Conservation (phyloP, 2,888 invertebrate genomes). For the Xestobium rufovillosum region DNA sequence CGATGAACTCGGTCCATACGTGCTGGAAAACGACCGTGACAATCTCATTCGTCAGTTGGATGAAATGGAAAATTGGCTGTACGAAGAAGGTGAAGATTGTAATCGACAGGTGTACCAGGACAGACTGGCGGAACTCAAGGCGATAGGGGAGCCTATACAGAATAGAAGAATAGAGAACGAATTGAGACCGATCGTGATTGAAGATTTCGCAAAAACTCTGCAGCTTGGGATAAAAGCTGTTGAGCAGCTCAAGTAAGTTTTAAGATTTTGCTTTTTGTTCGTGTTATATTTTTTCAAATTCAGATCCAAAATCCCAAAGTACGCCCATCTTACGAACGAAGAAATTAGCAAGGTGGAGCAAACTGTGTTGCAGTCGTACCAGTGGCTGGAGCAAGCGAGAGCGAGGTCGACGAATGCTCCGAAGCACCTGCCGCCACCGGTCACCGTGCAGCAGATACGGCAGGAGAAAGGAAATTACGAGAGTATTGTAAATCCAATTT, state of each 20-base stretch:
- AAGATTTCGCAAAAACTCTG: slow-evolving; percentile 69
- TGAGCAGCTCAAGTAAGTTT: slow-evolving; percentile 55
- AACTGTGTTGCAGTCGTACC: slow-evolving; percentile 60
- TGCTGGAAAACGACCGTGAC: slow-evolving; percentile 62
- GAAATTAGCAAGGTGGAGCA: slow-evolving; percentile 73
- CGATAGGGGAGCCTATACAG: slow-evolving; percentile 84
- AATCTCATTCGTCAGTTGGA: slow-evolving; percentile 61
- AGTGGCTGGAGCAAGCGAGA: slow-evolving; percentile 77
- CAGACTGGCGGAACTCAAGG: slow-evolving; percentile 56
- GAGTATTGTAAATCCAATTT: slow-evolving; percentile 59
- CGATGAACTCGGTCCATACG: slow-evolving; percentile 66
- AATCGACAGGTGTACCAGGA: slow-evolving; percentile 64
- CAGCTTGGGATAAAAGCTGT: slow-evolving; percentile 75
- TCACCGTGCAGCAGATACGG: slow-evolving; percentile 71
- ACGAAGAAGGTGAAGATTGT: slow-evolving; percentile 94
- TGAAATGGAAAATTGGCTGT: slow-evolving; percentile 92
- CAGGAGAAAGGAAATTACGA: slow-evolving; percentile 67
- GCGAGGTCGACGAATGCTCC: slow-evolving; percentile 56
- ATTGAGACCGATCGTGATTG: slow-evolving; percentile 69
- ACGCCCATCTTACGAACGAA: slow-evolving; percentile 70
- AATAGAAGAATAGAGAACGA: slow-evolving; percentile 75
- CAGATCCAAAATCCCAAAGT: slow-evolving; percentile 63
- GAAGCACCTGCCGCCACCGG: slow-evolving; percentile 65
- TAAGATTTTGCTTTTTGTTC: background rate
- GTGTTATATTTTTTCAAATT: slow-evolving; percentile 17